These are phyloP conservation scores for Anoura caudifer DNA, from an alignment of 2,113 vertebrate genomes.

Conservation along the genomic window DNA sequence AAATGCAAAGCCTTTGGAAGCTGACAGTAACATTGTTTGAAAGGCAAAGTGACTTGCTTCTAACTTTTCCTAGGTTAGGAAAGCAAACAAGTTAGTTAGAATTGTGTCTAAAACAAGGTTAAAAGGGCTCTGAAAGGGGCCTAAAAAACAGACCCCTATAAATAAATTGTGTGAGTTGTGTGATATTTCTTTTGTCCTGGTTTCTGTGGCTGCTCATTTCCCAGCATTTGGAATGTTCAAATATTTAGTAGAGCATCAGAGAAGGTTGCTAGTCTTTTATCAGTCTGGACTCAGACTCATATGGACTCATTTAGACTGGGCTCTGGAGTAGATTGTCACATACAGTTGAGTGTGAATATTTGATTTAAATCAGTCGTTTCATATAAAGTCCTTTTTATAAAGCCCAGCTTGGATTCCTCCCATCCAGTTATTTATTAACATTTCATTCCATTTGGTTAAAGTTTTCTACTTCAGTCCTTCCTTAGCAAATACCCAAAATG, in stretches of 20 bases:
- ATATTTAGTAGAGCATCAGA: not conserved
- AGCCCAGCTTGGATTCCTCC: not conserved
- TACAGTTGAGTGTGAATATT: not conserved
- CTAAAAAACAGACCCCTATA: not conserved
- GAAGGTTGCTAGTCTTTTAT: not conserved
- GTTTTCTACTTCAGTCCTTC: not conserved
- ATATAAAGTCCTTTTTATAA: not conserved
- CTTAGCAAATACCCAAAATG: not conserved
- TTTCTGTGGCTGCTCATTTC: not conserved
- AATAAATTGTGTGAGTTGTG: not conserved
- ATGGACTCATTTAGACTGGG: not conserved
- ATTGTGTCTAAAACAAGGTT: conserved; percentile 16
- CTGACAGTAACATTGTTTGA: not conserved
- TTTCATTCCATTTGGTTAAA: not conserved
- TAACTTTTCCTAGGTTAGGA: not conserved
- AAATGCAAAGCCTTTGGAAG: not conserved
- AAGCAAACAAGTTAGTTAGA: not conserved
- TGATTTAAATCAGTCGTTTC: not conserved
- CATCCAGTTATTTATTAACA: not conserved
- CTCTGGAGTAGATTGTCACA: not conserved
- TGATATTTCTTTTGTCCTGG: not conserved
- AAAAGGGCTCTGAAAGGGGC: not conserved
- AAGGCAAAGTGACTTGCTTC: not conserved
- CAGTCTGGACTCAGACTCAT: not conserved
- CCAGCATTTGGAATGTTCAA: not conserved